Percentiles rank a stretch among this genome's conserved stretches.
phyloP scores from a whole-genome alignment of 2,113 vertebrate species.

The Sturnus vulgaris region DNA sequence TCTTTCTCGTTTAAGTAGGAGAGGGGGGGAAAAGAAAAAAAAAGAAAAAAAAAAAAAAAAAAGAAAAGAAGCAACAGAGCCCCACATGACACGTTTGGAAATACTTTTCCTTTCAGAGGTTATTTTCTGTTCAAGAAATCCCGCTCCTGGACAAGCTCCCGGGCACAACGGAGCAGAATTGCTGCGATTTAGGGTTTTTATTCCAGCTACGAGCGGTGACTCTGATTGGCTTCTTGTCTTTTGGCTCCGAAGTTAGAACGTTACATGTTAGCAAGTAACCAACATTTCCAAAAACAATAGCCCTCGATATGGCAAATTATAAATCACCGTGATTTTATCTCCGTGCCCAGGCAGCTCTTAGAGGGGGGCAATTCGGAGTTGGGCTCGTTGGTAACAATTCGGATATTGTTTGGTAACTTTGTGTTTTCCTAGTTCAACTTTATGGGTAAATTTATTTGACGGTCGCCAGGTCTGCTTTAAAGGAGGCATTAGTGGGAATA shows the following conservation, averaged over 20 bases:
- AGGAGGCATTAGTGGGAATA: neutral
- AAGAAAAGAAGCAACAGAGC: neutral
- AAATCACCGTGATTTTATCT: neutral
- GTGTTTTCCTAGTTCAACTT: neutral
- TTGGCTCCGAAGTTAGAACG: neutral
- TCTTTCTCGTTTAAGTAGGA: neutral
- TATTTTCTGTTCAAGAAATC: conserved; percentile 14
- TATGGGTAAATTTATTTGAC: neutral
- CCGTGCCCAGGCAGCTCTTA: neutral
- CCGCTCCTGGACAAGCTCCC: conserved; percentile 13
- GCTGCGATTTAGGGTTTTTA: neutral
- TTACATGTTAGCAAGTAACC: neutral
- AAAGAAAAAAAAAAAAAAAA: neutral
- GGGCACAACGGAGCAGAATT: neutral
- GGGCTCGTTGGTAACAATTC: neutral
- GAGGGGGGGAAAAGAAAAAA: neutral
- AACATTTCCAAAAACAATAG: neutral
- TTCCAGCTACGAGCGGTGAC: neutral
- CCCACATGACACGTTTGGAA: conserved; percentile 23
- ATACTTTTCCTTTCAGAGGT: conserved; percentile 14
- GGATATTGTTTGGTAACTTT: neutral
- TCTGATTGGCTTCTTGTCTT: neutral
- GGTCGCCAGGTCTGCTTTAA: neutral
- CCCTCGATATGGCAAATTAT: neutral
- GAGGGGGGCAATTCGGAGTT: neutral